Conservation (phyloP, 2,888 invertebrate genomes). For the Clunio marinus region DNA sequence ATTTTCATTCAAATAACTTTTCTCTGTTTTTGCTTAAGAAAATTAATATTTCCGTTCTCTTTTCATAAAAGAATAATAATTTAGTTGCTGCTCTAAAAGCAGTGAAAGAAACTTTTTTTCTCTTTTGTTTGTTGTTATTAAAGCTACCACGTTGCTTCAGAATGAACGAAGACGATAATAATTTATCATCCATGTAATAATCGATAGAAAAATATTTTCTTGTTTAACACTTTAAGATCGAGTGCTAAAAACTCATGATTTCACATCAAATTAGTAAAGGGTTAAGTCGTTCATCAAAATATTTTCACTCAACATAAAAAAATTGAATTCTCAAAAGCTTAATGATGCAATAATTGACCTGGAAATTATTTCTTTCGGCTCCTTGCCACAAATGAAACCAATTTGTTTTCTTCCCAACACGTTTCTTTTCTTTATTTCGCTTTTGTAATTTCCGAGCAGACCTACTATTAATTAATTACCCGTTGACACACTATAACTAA, state of each 20-base stretch:
- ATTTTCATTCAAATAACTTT: constrained; percentile 16
- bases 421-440: neutral
- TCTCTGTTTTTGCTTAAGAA: constrained; percentile 8
- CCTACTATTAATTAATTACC: constrained; percentile 27
- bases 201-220: constrained; percentile 2
- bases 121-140: neutral
- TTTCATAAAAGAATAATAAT: no score
- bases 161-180: neutral
- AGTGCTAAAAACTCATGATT: neutral
- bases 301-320: neutral
- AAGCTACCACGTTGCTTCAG: neutral
- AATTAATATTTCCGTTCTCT: constrained; percentile 28
- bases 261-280: neutral
- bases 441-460: neutral
- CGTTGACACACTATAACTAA: constrained; percentile 37
- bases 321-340: constrained; percentile 14
- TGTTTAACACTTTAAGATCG: neutral
- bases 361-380: constrained; percentile 6
- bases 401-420: neutral
- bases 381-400: neutral
- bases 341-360: constrained; percentile 8
- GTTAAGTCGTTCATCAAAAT: neutral
- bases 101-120: constrained; percentile 1
- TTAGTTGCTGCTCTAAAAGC: no score
- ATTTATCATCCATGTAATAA: constrained; percentile 7